Conservation (phyloP, 2,888 invertebrate species). For the Eledone cirrhosa region DNA sequence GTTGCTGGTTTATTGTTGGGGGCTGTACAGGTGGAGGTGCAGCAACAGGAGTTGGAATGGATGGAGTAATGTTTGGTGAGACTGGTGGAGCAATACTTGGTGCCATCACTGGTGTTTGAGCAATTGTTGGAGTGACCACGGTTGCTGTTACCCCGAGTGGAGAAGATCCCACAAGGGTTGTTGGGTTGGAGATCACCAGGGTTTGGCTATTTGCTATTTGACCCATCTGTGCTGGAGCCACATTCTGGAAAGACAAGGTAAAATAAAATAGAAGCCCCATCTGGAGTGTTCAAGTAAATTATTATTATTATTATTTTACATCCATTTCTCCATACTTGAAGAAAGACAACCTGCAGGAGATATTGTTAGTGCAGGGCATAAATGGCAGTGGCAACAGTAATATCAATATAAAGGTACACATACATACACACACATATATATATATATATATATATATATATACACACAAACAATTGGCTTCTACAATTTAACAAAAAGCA, state of each 20-base stretch:
- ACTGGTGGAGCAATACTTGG: conserved; percentile 15
- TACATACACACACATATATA: too few species aligned
- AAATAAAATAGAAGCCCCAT: not conserved
- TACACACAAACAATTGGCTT: too few species aligned
- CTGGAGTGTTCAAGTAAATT: too few species aligned
- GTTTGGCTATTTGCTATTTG: conserved; percentile 3
- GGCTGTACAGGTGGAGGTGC: conserved; percentile 30
- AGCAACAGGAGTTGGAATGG: conserved; percentile 20
- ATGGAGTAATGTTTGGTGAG: conserved; percentile 24
- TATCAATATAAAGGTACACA: too few species aligned
- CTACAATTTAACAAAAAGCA: not conserved
- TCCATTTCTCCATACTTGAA: too few species aligned
- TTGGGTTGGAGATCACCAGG: conserved; percentile 1
- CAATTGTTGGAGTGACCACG: conserved; percentile 20
- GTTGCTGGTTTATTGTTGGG: conserved; percentile 28
- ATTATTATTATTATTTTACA: too few species aligned
- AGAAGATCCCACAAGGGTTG: not conserved
- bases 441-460: too few species aligned
- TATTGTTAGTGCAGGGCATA: too few species aligned
- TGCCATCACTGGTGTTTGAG: conserved; percentile 18
- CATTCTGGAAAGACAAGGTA: not conserved
- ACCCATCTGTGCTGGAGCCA: not conserved
- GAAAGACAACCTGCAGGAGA: too few species aligned
- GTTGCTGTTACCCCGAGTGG: conserved; percentile 4
- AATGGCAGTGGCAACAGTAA: too few species aligned